Base-by-base conservation (phyloP, 2,888 invertebrate genomes). In the Drosophila ochracea region DNA sequence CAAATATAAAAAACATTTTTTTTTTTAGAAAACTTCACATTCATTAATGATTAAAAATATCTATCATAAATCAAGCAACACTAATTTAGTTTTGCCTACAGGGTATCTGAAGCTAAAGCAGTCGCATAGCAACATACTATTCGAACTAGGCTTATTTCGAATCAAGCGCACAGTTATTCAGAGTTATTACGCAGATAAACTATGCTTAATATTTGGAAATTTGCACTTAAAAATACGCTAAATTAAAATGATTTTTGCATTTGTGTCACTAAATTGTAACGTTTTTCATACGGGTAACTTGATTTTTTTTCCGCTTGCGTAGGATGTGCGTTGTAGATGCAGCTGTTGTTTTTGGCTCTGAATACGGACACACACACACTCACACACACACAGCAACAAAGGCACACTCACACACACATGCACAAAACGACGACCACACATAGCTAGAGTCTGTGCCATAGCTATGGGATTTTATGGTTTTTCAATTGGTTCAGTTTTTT, bases 401-500 rank as follows among this genome's bases (percentile, higher is more conserved):
- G 4, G 2, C 53, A 35, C 35, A 31, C 31, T 4, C 31, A 43
- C 47, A 33, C 21, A 43, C 62, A 52, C 39, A 41, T 25, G 11
- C 19, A 57, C 41, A 50, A 30, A 47, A 21, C 43, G 47, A 69
- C 28, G 77, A 63, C 76, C 72, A 80, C 68, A 80, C 77, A 76
- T 68, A 69, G 68, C 61, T 60, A 28, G 55, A 69, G 73, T 73
- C 73, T 69, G 78, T 68, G 78, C 72, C 77, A 69, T 62, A 80
- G 62, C 80, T 57, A 74, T 77, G 70, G 78, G 74, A 68, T 78
- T 81, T 81, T 82, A 73, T 73, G 79, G 73, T 57, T 78, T 75
- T 82, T 68, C 69, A 81, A 83, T 83, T 74, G 78, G 75, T 75
- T 62, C 66, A 52, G 30, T 25, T 30, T 35, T 53, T 39, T 55